Evolutionary conservation across 2,888 invertebrate genomes (phyloP).

Genomic region (Vanessa cardui): DNA sequence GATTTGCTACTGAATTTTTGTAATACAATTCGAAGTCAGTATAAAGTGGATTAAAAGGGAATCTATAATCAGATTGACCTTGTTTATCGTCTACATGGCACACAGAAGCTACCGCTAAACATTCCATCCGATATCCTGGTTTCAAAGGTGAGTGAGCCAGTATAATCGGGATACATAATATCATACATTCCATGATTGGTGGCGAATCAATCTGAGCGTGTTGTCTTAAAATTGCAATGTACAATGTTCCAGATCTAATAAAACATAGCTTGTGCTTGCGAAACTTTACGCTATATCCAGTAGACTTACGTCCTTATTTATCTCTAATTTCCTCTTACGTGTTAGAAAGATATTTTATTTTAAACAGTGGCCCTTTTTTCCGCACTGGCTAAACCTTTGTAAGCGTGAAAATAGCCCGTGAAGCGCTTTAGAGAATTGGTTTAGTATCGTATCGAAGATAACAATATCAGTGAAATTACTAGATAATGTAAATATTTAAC

Average conservation of each 20-base stretch:
- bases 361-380: constrained; percentile 14
- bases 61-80: no score
- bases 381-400: not conserved
- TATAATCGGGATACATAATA: no score
- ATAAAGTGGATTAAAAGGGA: no score
- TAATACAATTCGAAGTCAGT: no score
- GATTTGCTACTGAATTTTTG: no score
- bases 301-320: not conserved
- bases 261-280: not conserved
- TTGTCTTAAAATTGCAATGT: no score
- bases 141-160: no score
- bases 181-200: no score
- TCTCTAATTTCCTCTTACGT: constrained; percentile 1
- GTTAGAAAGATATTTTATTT: constrained; percentile 8
- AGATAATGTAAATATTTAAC: not conserved
- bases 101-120: no score
- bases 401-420: not conserved
- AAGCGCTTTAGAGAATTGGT: not conserved
- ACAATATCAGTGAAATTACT: not conserved
- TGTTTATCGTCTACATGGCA: no score
- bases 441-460: not conserved
- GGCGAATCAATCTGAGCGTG: no score
- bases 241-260: not conserved
- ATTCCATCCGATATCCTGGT: no score
- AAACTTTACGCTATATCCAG: not conserved